Base-by-base conservation (phyloP, 2,888 invertebrate species). In the Oxycera nigricornis region DNA sequence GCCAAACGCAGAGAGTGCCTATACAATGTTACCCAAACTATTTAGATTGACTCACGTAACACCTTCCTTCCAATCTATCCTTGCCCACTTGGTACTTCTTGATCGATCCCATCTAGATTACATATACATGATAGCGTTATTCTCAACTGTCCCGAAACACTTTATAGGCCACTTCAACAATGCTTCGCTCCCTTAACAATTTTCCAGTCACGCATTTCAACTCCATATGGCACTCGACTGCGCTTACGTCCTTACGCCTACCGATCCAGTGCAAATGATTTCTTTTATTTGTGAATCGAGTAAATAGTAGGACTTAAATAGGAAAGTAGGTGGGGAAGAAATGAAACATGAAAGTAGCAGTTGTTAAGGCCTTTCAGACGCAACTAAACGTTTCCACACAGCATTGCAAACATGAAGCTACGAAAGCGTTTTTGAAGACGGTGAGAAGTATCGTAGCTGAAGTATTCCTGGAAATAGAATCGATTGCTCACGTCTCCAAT, bases 151-250 rank as follows among this genome's bases (percentile, higher is more conserved):
- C 30, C 28, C 24, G n/a, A 59, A 22, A 9, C 11, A 20, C 30
- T 59, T 59, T 59, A 24, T 59, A 59, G 14, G n/a, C 59, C 28
- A 14, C 11, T 2, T 30, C 30, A 28, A 24, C 14, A 59, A 59
- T 28, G 9, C 22, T 14, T 50, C 17, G 50, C 14, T 61, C 17
- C 61, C 61, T 20, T n/a, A 61, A 61, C 30, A 22, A 41, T 41
- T 39, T 67, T 46, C 46, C 67, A 67, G 67, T 67, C 67, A 67
- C 67, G 67, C 67, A 67, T 26, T 41, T 41, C 41, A 67, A 26
- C 24, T 26, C n/a, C 67, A 41, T 65, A 65, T 65, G 65, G 14
- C 28, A 59, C 22, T 55, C 46, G 46, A 14, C 24, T 24, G 3
- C 24, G 11, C 3, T 55, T 24, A 14, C 55, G 55, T 55, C 9